These are phyloP conservation scores for Periophthalmodon schlosseri DNA, from an alignment of 2,113 vertebrate species.

Conservation along the genomic window DNA sequence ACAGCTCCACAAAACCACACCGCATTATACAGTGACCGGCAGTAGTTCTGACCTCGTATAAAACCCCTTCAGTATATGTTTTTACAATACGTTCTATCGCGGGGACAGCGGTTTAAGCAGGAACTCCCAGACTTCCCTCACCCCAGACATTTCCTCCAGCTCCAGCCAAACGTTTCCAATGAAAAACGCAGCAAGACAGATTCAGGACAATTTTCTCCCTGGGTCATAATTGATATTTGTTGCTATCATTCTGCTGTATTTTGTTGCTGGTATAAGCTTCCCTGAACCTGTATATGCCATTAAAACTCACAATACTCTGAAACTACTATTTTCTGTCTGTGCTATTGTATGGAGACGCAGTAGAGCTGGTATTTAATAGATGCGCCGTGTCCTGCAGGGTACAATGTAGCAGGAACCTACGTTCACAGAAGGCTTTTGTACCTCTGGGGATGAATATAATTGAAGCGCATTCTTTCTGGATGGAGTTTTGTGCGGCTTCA, in stretches of 20 bases:
- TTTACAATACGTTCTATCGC: too few relatives aligned
- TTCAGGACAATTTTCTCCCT: conserved; percentile 7
- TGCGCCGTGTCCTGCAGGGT: conserved; percentile 40
- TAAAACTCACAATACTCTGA: conserved; percentile 53
- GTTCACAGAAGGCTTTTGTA: conserved; percentile 47
- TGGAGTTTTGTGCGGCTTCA: conserved; percentile 25
- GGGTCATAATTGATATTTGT: neutral
- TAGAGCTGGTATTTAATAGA: conserved; percentile 47
- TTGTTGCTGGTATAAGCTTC: conserved; percentile 42
- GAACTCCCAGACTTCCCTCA: too few relatives aligned
- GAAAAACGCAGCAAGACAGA: neutral
- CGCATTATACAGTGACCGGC: too few relatives aligned
- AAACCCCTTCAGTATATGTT: too few relatives aligned
- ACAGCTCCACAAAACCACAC: neutral
- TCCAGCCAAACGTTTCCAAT: neutral
- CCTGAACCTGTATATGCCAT: conserved; percentile 39
- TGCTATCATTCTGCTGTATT: conserved; percentile 41
- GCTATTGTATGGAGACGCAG: conserved; percentile 39
- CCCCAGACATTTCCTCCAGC: too few relatives aligned
- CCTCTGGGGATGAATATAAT: conserved; percentile 58
- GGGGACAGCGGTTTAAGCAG: too few relatives aligned
- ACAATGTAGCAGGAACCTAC: conserved; percentile 48
- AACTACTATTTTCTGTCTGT: conserved; percentile 38
- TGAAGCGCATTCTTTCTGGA: conserved; percentile 41
- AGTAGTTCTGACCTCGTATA: too few relatives aligned